Percentiles rank a stretch among this genome's conserved stretches.
These are phyloP conservation scores for Belonocnema kinseyi DNA, from an alignment of 1,140 invertebrate genomes.

Conservation along the genomic window DNA sequence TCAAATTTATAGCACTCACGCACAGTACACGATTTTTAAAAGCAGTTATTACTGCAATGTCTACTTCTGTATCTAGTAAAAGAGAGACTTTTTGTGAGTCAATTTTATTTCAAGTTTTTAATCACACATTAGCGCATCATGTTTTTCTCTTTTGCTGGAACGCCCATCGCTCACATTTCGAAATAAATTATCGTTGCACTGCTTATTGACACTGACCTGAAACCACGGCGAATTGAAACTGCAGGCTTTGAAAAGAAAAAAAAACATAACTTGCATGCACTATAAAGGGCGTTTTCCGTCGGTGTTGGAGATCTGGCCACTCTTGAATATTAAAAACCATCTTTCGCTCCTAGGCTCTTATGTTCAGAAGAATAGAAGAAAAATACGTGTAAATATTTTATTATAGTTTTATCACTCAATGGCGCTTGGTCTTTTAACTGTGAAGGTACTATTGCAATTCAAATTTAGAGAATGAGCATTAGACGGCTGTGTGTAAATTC, in stretches of 20 bases:
- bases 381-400: conserved; percentile 30
- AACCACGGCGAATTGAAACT: conserved; percentile 1
- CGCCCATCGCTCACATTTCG: conserved; percentile 22
- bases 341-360: conserved; percentile 23
- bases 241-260: background rate
- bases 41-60: background rate
- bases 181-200: conserved; percentile 28
- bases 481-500: conserved; percentile 19
- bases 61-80: background rate
- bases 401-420: conserved; percentile 38
- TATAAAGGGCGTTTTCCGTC: conserved; percentile 46
- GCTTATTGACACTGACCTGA: conserved; percentile 27
- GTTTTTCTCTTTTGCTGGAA: conserved; percentile 28
- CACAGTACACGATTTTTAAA: conserved; percentile 6
- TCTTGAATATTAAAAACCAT: conserved; percentile 57
- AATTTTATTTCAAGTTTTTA: background rate
- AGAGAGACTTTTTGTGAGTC: background rate
- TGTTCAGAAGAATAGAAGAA: background rate
- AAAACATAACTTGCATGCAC: conserved; percentile 15
- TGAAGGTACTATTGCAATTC: conserved; percentile 1
- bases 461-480: background rate
- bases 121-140: background rate
- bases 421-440: too few relatives aligned
- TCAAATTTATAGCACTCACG: background rate
- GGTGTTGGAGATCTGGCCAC: conserved; percentile 73